These are phyloP conservation scores for Branchipolynoe longqiensis DNA, from an alignment of 2,888 invertebrate genomes.

Conservation along the genomic window DNA sequence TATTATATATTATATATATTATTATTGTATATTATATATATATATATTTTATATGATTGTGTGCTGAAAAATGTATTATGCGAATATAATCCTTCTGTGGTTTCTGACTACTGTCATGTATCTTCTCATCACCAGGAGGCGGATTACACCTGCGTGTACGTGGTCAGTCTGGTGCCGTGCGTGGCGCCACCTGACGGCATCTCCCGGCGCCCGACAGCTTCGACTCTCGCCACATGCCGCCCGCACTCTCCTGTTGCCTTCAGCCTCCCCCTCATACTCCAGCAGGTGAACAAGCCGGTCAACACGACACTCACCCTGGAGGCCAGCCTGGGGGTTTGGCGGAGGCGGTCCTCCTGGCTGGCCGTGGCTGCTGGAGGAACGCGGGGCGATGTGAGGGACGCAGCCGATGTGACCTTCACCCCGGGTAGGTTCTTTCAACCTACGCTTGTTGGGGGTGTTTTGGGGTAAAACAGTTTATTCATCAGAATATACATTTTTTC, in stretches of 20 bases:
- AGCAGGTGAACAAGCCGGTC: conserved; percentile 81
- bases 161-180: conserved; percentile 79
- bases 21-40: no score
- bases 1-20: no score
- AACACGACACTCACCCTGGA: conserved; percentile 79
- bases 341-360: conserved; percentile 78
- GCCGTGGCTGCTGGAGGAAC: conserved; percentile 72
- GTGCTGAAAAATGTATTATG: no score
- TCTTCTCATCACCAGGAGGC: conserved; percentile 72
- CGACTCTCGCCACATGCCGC: conserved; percentile 76
- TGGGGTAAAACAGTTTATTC: no score
- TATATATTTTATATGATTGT: no score
- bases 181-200: conserved; percentile 73
- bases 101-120: no score
- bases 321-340: conserved; percentile 78
- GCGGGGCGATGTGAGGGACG: conserved; percentile 71
- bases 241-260: conserved; percentile 78
- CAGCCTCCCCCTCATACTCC: conserved; percentile 80
- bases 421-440: conserved; percentile 73
- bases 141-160: conserved; percentile 81
- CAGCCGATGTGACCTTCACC: conserved; percentile 76
- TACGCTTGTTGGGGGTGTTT: background rate
- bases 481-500: no score
- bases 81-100: no score
- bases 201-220: conserved; percentile 70